Conservation (phyloP, 2,888 invertebrate genomes). For the Mycogona germanica region DNA sequence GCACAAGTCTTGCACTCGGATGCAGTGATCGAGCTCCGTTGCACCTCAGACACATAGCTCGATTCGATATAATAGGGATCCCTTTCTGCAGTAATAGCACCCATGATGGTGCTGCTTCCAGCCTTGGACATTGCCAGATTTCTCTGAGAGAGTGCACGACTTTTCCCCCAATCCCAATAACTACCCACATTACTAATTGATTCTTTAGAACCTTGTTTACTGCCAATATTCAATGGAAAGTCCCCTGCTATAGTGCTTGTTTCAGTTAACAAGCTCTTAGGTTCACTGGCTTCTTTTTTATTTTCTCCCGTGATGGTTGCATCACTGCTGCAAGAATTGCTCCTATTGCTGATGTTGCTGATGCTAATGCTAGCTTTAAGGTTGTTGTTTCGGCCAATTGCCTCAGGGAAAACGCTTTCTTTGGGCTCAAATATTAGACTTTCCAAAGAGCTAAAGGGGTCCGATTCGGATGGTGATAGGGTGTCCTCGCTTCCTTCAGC, state of each 20-base stretch:
- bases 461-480: too few relatives aligned
- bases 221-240: too few relatives aligned
- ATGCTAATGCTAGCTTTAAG: slow-evolving; percentile 5
- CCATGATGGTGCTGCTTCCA: too few relatives aligned
- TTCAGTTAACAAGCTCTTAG: background rate
- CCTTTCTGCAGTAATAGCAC: too few relatives aligned
- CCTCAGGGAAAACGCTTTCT: slow-evolving; percentile 8
- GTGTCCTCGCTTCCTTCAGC: too few relatives aligned
- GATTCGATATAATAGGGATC: slow-evolving; percentile 6
- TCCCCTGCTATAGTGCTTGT: background rate
- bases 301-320: background rate
- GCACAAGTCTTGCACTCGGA: slow-evolving; percentile 18
- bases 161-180: slow-evolving; percentile 16
- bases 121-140: too few relatives aligned
- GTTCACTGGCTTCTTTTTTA: background rate
- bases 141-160: too few relatives aligned
- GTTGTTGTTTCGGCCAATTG: slow-evolving; percentile 3
- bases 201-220: background rate
- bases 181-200: slow-evolving; percentile 2
- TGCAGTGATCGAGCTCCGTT: background rate
- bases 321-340: background rate
- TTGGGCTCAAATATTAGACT: slow-evolving; percentile 28
- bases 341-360: slow-evolving; percentile 2
- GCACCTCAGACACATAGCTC: slow-evolving; percentile 3
- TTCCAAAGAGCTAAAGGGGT: slow-evolving; percentile 19